Evolutionary conservation across 2,113 vertebrate genomes (phyloP), one percentile per base, ranked within the genome.

Genomic region (Stegastes partitus): DNA sequence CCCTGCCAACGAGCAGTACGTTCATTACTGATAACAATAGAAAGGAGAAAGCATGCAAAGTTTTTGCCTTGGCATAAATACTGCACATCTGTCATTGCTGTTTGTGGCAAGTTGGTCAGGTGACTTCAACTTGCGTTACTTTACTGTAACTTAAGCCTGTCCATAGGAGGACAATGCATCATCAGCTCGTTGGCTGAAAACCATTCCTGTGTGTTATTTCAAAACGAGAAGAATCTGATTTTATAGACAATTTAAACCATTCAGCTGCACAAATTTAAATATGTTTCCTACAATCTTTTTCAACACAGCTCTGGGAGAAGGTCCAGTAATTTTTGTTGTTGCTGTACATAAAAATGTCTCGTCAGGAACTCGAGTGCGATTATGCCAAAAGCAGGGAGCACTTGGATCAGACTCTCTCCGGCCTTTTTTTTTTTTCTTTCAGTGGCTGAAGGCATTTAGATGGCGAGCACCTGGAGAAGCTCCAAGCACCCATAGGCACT

Each of bases 201-300:
- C 51, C 68, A 70, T 81, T 42, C 73, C 84, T 81, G 80, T 80
- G 91, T 88, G 77, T 87, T 67, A 74, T 77, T 68, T 79, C 50
- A 66, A 90, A 89, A 89, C 6, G 19, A 75, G 73, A 54, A 84
- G 84, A 87, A 91, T 90, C 74, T 23, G 79, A 92, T 93, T 94
- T 93, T 91, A 92, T 91, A 93, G 85, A 91, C 91, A 69, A 90
- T 94, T 93, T 92, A 90, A 93, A 90, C 67, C 59, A 87, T 89
- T 82, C 49, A 79, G 86, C 83, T 79, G 76, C 81, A 86, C 77
- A 73, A 61, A 84, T 90, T 93, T 88, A 76, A 88, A 86, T 82
- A 50, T 91, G 92, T 92, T 93, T 95, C 93, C 92, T 94, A 74
- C 83, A 92, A 93, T 94, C 87, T 87, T 85, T 83, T 90, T 94